These are phyloP conservation scores for Albula goreensis DNA, from an alignment of 2,113 vertebrate genomes.

Conservation along the genomic window DNA sequence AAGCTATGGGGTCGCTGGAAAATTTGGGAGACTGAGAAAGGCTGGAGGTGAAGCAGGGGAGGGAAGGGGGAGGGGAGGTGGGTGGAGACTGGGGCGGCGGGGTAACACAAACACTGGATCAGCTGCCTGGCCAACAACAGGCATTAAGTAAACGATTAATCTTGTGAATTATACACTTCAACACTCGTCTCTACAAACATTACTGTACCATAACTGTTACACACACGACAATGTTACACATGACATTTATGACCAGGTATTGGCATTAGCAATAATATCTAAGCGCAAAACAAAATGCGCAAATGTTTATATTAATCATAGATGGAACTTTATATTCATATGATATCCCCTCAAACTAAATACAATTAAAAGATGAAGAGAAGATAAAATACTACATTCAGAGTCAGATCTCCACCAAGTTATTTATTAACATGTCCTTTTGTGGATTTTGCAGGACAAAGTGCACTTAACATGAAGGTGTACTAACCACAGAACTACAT, in stretches of 20 bases:
- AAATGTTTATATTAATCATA: background rate
- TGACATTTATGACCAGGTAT: background rate
- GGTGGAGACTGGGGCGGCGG: conserved; percentile 73
- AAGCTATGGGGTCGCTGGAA: conserved; percentile 86
- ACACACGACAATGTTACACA: background rate
- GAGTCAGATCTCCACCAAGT: conserved; percentile 8
- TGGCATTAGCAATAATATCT: background rate
- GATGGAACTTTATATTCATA: background rate
- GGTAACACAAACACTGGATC: conserved; percentile 51
- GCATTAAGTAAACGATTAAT: background rate
- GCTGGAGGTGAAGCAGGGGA: conserved; percentile 74
- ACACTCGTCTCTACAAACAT: background rate
- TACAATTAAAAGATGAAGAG: background rate
- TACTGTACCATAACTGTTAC: background rate
- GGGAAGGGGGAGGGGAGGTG: conserved; percentile 76
- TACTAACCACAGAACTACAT: background rate
- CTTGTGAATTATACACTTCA: background rate
- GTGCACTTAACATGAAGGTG: conserved; percentile 7
- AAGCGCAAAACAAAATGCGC: background rate
- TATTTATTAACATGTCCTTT: conserved; percentile 33
- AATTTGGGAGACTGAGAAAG: conserved; percentile 81
- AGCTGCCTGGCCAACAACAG: background rate
- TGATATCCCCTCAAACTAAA: no score
- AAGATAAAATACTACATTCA: background rate
- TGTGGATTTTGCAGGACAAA: conserved; percentile 27